These are phyloP conservation scores for Artemia franciscana DNA, from an alignment of 1,140 invertebrate genomes.

Conservation along the genomic window DNA sequence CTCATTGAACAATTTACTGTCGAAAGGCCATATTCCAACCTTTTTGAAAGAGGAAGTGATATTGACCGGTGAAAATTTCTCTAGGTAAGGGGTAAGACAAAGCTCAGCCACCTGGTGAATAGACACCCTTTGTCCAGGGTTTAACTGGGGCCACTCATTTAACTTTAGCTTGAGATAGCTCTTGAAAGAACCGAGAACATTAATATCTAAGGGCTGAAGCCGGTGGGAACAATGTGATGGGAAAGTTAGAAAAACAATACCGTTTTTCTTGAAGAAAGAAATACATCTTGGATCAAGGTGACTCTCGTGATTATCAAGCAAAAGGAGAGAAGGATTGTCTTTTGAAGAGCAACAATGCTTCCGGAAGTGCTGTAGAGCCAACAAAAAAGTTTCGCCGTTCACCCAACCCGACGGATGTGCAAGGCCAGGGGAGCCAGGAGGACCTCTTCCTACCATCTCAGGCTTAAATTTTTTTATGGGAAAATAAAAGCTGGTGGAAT, in stretches of 20 bases:
- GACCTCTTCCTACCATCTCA: slow-evolving; percentile 22
- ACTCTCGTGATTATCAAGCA: slow-evolving; percentile 12
- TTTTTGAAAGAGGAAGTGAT: slow-evolving; percentile 13
- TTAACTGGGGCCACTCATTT: slow-evolving; percentile 13
- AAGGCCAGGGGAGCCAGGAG: slow-evolving; percentile 15
- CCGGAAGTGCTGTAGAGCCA: slow-evolving; percentile 18
- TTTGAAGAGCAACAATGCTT: slow-evolving; percentile 13
- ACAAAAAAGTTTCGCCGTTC: slow-evolving; percentile 13
- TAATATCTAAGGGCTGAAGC: slow-evolving; percentile 19
- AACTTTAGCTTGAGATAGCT: slow-evolving; percentile 17
- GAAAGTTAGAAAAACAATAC: slow-evolving; percentile 21
- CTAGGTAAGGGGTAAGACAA: slow-evolving; percentile 9
- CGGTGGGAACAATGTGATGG: slow-evolving; percentile 17
- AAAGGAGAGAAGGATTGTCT: slow-evolving; percentile 11
- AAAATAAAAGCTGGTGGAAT: slow-evolving; percentile 22
- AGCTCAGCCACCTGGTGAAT: slow-evolving; percentile 12
- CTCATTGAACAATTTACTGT: too few relatives aligned
- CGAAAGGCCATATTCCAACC: slow-evolving; percentile 13
- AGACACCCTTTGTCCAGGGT: slow-evolving; percentile 12
- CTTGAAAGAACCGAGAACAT: slow-evolving; percentile 16
- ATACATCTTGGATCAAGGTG: slow-evolving; percentile 12
- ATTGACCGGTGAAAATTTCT: slow-evolving; percentile 5
- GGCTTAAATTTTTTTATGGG: slow-evolving; percentile 18
- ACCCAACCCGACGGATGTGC: slow-evolving; percentile 15
- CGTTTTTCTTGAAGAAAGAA: slow-evolving; percentile 28